A percentile compares a stretch with the other conserved stretches of the same genome.
Evolutionary conservation across 2,797 vertebrate genomes (phyloP).

Genomic region (Oreonectes daqikongensis): DNA sequence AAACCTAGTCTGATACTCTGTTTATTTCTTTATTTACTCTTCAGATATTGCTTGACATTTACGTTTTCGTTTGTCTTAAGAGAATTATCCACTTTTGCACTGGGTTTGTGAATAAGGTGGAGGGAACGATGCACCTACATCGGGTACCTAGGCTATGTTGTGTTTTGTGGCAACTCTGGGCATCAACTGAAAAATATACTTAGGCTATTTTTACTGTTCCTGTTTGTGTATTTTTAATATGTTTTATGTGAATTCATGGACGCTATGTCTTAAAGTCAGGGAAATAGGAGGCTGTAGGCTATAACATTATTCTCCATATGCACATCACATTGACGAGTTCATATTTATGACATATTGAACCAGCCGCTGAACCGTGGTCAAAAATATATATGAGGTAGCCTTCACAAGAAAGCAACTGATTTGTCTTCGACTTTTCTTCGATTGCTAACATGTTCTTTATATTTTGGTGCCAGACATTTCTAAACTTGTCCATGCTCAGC

Average conservation of each 20-base stretch:
- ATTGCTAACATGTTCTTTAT: not conserved
- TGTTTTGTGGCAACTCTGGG: slow-evolving; percentile 4
- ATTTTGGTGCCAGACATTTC: not conserved
- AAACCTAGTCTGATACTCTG: not conserved
- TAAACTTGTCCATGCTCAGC: not conserved
- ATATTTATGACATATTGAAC: not conserved
- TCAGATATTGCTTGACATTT: not conserved
- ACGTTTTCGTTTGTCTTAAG: not conserved
- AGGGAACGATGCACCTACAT: not conserved
- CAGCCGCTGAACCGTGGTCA: not conserved
- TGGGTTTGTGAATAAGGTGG: not conserved
- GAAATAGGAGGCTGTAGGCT: not conserved
- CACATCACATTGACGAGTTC: not conserved
- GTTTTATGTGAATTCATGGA: not conserved
- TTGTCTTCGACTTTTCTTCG: not conserved
- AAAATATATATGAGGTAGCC: not conserved
- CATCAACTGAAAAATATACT: not conserved
- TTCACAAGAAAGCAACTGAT: not conserved
- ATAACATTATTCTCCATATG: not conserved
- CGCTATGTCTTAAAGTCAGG: not conserved
- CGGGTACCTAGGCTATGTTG: no score
- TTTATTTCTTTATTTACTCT: not conserved
- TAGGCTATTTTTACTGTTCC: no score
- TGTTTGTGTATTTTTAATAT: not conserved
- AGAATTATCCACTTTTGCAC: not conserved